Evolutionary conservation across 1,140 invertebrate genomes (phyloP).

Genomic region (Brachionus asplanchnoidis): DNA sequence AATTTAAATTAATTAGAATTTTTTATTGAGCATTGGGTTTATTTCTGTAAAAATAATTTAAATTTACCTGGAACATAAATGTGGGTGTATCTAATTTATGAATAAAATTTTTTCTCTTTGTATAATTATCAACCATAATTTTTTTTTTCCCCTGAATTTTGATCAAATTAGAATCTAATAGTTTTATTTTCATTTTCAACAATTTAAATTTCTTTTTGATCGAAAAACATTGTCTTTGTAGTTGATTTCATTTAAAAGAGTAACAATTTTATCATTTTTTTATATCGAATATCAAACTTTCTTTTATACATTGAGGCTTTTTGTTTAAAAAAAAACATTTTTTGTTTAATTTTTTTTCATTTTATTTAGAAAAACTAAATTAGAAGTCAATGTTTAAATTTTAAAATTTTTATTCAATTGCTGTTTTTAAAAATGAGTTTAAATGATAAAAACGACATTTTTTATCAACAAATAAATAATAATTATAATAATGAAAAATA

Average conservation of each 20-base stretch:
- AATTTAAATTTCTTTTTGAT: neutral
- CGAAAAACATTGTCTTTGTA: neutral
- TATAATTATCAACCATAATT: neutral
- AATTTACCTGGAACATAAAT: neutral
- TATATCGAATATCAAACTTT: neutral
- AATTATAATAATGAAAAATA: neutral
- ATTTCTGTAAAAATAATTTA: neutral
- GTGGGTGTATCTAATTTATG: neutral
- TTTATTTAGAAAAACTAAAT: conserved; percentile 3
- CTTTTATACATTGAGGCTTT: neutral
- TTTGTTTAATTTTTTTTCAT: neutral
- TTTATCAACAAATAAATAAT: conserved; percentile 27
- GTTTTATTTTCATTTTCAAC: neutral
- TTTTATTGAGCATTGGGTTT: neutral
- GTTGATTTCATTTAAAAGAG: neutral
- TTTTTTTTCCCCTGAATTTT: neutral
- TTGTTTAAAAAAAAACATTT: neutral
- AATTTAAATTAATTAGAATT: neutral
- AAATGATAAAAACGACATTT: conserved; percentile 13
- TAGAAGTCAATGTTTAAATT: conserved; percentile 14
- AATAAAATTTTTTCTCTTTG: neutral
- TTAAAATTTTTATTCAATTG: conserved; percentile 4
- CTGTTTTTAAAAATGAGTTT: conserved; percentile 22
- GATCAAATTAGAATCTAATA: neutral
- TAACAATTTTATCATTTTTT: neutral